A percentile compares a stretch with the other conserved stretches of the same genome.
Conservation (phyloP, 2,113 vertebrate genomes). For the Phrynosoma platyrhinos region DNA sequence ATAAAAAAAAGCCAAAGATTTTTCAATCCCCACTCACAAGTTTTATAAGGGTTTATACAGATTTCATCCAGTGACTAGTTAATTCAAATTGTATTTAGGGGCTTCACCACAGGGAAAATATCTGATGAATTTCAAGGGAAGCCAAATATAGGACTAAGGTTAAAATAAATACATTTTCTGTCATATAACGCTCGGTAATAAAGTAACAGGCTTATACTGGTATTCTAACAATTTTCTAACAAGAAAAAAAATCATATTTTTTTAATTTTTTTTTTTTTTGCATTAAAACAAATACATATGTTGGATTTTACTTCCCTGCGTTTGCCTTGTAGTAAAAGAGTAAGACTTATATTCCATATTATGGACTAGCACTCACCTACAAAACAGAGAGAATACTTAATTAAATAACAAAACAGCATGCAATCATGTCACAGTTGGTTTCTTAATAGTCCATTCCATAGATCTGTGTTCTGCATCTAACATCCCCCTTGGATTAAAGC, state of each 20-base stretch:
- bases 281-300: not conserved
- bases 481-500: not conserved
- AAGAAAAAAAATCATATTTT: too few species aligned
- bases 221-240: too few species aligned
- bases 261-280: not conserved
- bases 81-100: too few species aligned
- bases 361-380: not conserved
- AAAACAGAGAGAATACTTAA: not conserved
- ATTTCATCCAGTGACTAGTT: too few species aligned
- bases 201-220: not conserved
- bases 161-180: not conserved
- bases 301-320: not conserved
- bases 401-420: not conserved
- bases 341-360: not conserved
- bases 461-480: not conserved
- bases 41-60: too few species aligned
- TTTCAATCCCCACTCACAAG: too few species aligned
- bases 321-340: not conserved
- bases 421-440: not conserved
- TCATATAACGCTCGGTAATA: not conserved
- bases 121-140: too few species aligned
- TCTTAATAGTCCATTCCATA: not conserved
- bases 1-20: too few species aligned
- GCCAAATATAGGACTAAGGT: not conserved
- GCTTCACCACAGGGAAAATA: too few species aligned